Evolutionary conservation across 2,797 vertebrate species (phyloP).

Genomic region (Uromys caudimaculatus): DNA sequence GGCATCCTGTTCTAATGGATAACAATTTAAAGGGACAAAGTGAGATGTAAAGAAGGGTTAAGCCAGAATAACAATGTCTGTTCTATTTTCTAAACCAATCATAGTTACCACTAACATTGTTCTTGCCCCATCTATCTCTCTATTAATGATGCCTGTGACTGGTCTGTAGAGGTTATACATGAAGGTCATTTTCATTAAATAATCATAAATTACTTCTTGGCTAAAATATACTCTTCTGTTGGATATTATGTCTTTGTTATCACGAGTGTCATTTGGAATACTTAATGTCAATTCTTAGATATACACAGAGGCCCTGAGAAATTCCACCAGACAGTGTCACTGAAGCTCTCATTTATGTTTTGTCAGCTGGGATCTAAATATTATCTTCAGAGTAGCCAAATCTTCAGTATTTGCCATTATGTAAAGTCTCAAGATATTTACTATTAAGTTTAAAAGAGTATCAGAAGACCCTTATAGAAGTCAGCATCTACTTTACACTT

Average conservation of each 20-base stretch:
- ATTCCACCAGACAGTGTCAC: neutral
- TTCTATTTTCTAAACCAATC: neutral
- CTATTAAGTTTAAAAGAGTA: neutral
- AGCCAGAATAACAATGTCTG: neutral
- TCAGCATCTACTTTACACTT: neutral
- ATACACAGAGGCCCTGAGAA: neutral
- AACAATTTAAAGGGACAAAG: neutral
- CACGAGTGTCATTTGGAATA: neutral
- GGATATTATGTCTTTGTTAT: neutral
- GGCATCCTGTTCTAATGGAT: neutral
- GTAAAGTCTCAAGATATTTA: slow-evolving; percentile 23
- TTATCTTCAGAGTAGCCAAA: neutral
- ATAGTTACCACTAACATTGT: neutral
- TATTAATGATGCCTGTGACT: neutral
- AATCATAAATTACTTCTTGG: slow-evolving; percentile 23
- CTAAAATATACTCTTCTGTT: neutral
- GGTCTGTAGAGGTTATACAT: neutral
- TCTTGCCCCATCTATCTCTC: neutral
- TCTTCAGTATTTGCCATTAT: neutral
- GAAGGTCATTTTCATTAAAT: slow-evolving; percentile 32
- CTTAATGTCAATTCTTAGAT: neutral
- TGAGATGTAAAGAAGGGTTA: neutral
- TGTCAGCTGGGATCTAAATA: neutral
- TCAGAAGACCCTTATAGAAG: neutral
- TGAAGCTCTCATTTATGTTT: neutral